Conservation (phyloP, 2,797 vertebrate species). For the Gadopsis marmoratus region DNA sequence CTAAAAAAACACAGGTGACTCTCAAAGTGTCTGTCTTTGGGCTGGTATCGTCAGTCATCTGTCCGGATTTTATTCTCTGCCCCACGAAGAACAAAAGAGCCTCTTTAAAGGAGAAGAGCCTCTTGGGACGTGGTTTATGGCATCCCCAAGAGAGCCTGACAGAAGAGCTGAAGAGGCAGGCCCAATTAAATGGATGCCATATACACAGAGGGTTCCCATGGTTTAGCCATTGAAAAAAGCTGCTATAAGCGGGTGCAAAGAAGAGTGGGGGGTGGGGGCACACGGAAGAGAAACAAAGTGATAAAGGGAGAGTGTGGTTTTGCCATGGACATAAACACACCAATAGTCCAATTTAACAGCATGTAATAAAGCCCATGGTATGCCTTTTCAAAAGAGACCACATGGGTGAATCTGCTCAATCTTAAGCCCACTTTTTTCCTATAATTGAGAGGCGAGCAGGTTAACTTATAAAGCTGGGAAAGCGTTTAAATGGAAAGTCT, state of each 20-base stretch:
- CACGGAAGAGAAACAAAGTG: neutral
- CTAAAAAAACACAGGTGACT: neutral
- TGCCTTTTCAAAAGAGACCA: neutral
- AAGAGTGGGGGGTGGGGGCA: neutral
- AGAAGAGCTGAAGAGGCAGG: conserved; percentile 48
- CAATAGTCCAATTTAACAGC: neutral
- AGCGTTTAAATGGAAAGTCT: conserved; percentile 6
- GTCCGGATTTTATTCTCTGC: conserved; percentile 42
- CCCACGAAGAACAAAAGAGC: conserved; percentile 54
- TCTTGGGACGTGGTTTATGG: conserved; percentile 55
- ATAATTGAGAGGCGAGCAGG: conserved; percentile 27
- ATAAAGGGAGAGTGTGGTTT: neutral
- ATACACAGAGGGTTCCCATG: conserved; percentile 18
- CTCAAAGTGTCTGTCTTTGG: conserved; percentile 21
- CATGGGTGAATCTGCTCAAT: neutral
- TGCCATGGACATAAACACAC: neutral
- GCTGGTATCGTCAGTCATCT: conserved; percentile 30
- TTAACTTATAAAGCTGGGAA: neutral
- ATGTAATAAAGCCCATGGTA: neutral
- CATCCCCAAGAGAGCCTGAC: conserved; percentile 42
- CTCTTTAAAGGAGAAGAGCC: conserved; percentile 62
- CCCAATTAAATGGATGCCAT: conserved; percentile 64
- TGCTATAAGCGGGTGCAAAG: neutral
- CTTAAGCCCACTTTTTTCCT: neutral
- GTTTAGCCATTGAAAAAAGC: conserved; percentile 6